Conservation (phyloP, 2,888 invertebrate species). For the Drosophila anomalipes region DNA sequence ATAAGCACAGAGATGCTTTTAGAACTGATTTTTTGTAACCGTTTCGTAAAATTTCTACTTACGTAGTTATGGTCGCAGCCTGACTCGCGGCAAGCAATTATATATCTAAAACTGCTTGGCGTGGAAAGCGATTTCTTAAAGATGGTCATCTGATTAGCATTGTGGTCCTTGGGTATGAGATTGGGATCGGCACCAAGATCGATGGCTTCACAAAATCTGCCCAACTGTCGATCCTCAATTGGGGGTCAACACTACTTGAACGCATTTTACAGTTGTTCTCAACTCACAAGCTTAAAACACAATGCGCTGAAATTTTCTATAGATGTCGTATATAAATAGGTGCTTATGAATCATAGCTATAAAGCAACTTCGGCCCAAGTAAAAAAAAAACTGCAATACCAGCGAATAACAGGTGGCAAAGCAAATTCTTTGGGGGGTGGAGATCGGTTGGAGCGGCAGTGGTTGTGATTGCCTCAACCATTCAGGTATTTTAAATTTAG, state of each 20-base stretch:
- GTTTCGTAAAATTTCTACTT: conserved; percentile 3
- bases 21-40: no score
- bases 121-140: conserved; percentile 30
- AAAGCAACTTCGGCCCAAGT: not conserved
- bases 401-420: no score
- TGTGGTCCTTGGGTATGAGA: not conserved
- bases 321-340: not conserved
- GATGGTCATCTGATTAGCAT: not conserved
- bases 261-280: conserved; percentile 11
- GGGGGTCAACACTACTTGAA: not conserved
- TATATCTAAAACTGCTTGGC: not conserved
- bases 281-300: not conserved
- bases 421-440: no score
- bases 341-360: conserved; percentile 2
- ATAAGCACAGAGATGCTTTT: no score
- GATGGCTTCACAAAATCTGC: conserved; percentile 1
- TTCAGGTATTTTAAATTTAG: no score
- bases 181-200: not conserved
- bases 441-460: no score
- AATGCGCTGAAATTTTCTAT: not conserved
- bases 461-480: no score
- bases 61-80: conserved; percentile 32
- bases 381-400: no score
- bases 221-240: not conserved
- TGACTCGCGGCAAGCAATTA: conserved; percentile 10